These are phyloP conservation scores for Linepithema humile DNA, from an alignment of 1,140 invertebrate genomes.

Conservation along the genomic window DNA sequence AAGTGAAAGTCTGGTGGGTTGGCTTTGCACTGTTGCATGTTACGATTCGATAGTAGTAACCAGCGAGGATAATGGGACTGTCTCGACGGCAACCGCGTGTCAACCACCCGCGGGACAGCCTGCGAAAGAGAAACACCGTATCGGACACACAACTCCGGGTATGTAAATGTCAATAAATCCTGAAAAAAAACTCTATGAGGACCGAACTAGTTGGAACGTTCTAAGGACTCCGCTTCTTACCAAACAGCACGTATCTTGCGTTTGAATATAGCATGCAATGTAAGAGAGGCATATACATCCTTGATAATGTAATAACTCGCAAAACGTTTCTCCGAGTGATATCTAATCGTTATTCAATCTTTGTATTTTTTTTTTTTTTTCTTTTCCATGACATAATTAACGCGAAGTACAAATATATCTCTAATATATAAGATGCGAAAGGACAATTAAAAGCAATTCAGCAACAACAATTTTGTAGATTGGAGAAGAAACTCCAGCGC, in stretches of 20 bases:
- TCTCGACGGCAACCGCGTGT: slow-evolving; percentile 71
- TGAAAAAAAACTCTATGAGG: slow-evolving; percentile 17
- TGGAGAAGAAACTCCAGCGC: slow-evolving; percentile 76
- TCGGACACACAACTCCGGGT: slow-evolving; percentile 83
- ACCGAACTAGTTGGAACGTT: slow-evolving; percentile 42
- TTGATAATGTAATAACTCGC: neutral
- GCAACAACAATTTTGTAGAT: slow-evolving; percentile 76
- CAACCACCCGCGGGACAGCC: slow-evolving; percentile 77
- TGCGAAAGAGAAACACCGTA: slow-evolving; percentile 81
- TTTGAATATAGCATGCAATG: slow-evolving; percentile 56
- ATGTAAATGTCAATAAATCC: slow-evolving; percentile 69
- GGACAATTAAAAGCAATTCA: slow-evolving; percentile 54
- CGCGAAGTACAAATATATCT: neutral
- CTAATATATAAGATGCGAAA: slow-evolving; percentile 1
- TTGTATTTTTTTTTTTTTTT: neutral
- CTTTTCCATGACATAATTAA: neutral
- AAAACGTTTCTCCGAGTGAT: neutral
- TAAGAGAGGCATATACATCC: neutral
- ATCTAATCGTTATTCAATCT: neutral
- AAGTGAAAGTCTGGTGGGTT: slow-evolving; percentile 82
- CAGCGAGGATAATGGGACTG: slow-evolving; percentile 80
- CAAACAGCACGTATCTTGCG: slow-evolving; percentile 59
- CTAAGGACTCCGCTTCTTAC: slow-evolving; percentile 56
- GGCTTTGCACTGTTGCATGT: slow-evolving; percentile 85
- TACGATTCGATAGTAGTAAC: slow-evolving; percentile 84